Conservation (phyloP, 2,113 vertebrate species). For the Myrmecobius fasciatus region DNA sequence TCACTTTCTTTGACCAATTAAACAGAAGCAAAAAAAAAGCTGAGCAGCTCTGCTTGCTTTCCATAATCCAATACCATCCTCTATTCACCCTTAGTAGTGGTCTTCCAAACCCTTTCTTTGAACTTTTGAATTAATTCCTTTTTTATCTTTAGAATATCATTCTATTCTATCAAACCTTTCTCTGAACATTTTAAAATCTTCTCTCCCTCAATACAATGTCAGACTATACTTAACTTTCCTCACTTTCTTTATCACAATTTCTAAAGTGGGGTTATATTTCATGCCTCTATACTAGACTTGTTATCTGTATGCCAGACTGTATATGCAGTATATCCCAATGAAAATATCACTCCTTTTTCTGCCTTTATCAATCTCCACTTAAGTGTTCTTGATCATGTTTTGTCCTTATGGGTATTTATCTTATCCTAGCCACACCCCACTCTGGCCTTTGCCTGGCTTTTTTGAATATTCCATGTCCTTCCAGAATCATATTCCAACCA, state of each 20-base stretch:
- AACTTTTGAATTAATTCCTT: background rate
- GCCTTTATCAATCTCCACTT: background rate
- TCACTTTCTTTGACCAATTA: background rate
- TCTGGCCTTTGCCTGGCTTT: background rate
- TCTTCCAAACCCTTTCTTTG: background rate
- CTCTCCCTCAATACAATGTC: background rate
- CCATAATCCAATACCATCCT: background rate
- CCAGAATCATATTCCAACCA: background rate
- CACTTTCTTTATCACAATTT: background rate
- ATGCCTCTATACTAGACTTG: background rate
- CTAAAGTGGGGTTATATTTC: background rate
- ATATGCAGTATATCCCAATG: background rate
- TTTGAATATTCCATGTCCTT: background rate
- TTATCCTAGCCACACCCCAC: background rate
- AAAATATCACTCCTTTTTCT: background rate
- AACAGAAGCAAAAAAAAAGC: background rate
- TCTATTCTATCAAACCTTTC: background rate
- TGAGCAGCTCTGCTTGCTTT: background rate
- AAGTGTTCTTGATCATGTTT: background rate
- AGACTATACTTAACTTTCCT: background rate
- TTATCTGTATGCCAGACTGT: background rate
- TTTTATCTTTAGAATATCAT: background rate
- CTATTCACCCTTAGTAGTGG: background rate
- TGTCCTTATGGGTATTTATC: background rate
- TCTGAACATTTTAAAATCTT: background rate